Evolutionary conservation across 1,140 invertebrate species (phyloP), one percentile per base, ranked within the genome.

Genomic region (Drosophila punjabiensis): DNA sequence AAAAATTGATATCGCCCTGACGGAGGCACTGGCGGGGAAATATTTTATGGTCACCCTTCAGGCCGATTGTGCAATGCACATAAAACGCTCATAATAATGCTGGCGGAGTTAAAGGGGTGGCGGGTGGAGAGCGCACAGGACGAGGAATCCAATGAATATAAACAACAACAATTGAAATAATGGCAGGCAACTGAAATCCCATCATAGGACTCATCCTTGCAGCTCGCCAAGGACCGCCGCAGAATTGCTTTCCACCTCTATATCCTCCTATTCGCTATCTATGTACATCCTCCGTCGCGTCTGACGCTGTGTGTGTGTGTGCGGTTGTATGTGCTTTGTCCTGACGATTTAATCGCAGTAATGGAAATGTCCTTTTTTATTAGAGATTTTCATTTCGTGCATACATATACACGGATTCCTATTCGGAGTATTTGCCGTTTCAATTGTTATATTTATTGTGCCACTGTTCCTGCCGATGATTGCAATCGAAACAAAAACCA

Each of bases 141-240:
- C 10, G 14, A 14, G 13, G 59, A 58, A 80, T 74, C 81, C 85
- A 81, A 85, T 89, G 81, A 82, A 89, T 85, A 89, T 89, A 90
- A 90, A 89, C 81, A 89, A 89, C 82, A 89, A 85, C 81, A 89
- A 89, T 89, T 85, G 79, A 79, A 90, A 85, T 90, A 89, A 89
- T 90, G 70, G 67, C 70, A 69, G 76, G 43, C 74, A 80, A 73
- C 68, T 52, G 52, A 69, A 81, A 89, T 89, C 76, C 81, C 68
- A 83, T 88, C 45, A 60, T 59, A 61, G 63, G 39, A 55, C 53
- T 56, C 47, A 50, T 43, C 47, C 76, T 75, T 65, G 59, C 74
- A 37, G 66, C 53, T 50, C 45, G 35, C 28, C 67, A 79, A 68
- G 71, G 60, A 71, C 61, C 60, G 58, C 76, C 62, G 71, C 77